Evolutionary conservation across 2,113 vertebrate species (phyloP), one percentile per base, ranked within the genome.

Genomic region (Oceanodroma tethys): DNA sequence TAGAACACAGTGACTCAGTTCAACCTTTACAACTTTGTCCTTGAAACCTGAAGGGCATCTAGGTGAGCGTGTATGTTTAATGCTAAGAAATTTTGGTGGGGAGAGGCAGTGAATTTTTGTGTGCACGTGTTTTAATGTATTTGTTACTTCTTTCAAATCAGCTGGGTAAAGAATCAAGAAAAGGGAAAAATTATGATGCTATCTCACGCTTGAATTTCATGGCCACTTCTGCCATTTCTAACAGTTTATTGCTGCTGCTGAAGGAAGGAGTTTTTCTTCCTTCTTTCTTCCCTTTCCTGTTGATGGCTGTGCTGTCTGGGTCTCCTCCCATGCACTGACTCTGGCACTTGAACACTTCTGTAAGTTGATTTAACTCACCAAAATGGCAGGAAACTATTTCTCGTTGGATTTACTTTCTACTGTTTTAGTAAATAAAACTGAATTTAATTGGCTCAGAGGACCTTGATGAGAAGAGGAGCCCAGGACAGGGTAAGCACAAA

Each of bases 281-380:
- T 91, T 13, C 26, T 87, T 84, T 87, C 81, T 96, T 94, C 81
- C 81, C 34, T 82, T 96, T 95, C 74, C 90, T 96, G 87, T 94
- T 91, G 59, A 43, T 66, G 48, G 10, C 60, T 68, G 43, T 72
- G 78, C 72, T 92, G 45, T 29, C 59, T 4, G 29, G 22, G 72
- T 92, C 89, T 81, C 86, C 81, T 91, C 83, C 81, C 75, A 42
- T 82, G 26, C 23, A 27, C n/a, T 67, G 36, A 22, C 60, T 88
- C 50, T 72, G 47, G 36, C 71, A 20, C 11, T 82, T 60, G 30
- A 65, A 22, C 30, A 4, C 30, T 88, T 86, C 20, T 58, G 3
- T 27, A 59, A 92, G 83, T 78, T 86, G 34, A 45, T 78, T 84
- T 76, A 66, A 73, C 59, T 90, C 32, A 17, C 66, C 43, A 58